phyloP scores from a whole-genome alignment of 2,888 invertebrate genomes.

The Napeogenes sylphis region DNA sequence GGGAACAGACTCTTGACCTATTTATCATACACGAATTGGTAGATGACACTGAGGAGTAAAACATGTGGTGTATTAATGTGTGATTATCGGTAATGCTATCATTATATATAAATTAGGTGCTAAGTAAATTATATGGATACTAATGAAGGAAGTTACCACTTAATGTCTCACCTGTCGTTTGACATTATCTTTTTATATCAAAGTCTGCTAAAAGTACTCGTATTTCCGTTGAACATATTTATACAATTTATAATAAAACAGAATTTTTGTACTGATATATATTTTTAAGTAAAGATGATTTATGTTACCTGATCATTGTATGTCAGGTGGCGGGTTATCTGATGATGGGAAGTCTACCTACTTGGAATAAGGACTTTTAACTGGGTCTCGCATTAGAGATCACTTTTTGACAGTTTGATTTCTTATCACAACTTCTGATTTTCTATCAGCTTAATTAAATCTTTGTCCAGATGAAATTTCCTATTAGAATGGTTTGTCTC shows the following conservation, averaged over 20 bases:
- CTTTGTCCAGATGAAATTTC: too few species aligned
- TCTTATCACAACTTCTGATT: too few species aligned
- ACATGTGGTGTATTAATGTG: constrained; percentile 61
- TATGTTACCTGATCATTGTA: too few species aligned
- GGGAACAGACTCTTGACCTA: constrained; percentile 52
- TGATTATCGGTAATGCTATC: constrained; percentile 45
- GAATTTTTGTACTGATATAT: too few species aligned
- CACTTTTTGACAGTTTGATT: too few species aligned
- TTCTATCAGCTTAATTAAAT: too few species aligned
- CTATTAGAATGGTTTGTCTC: too few species aligned
- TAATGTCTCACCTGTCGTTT: constrained; percentile 22
- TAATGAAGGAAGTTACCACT: constrained; percentile 16
- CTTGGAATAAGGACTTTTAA: too few species aligned
- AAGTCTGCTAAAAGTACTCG: background rate
- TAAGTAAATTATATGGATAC: constrained; percentile 63
- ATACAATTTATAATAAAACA: constrained; percentile 13
- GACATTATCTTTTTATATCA: constrained; percentile 8
- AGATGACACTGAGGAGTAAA: constrained; percentile 63
- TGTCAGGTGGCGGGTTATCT: too few species aligned
- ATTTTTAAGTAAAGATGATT: too few species aligned
- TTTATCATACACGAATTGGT: constrained; percentile 70
- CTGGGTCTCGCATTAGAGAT: too few species aligned
- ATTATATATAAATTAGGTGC: constrained; percentile 66
- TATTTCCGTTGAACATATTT: constrained; percentile 8
- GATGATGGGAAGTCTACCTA: too few species aligned